Percentiles rank a stretch among this genome's conserved stretches.
phyloP scores from a whole-genome alignment of 2,113 vertebrate genomes.

The Austrofundulus limnaeus region DNA sequence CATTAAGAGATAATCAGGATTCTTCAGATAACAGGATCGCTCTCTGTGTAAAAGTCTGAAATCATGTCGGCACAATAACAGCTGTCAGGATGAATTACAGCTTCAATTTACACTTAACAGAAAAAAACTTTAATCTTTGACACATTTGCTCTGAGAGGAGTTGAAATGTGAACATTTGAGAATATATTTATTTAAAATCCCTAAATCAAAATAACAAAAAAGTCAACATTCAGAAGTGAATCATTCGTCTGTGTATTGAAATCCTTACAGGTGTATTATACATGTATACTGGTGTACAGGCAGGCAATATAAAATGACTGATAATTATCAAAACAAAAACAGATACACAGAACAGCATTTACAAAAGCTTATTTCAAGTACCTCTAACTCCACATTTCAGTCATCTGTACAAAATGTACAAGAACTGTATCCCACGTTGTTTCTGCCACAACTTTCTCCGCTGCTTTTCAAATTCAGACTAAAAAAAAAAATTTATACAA shows the following conservation, averaged over 20 bases:
- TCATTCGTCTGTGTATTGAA: slow-evolving; percentile 57
- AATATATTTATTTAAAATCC: neutral
- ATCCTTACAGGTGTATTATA: slow-evolving; percentile 61
- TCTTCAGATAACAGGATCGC: neutral
- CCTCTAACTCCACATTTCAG: slow-evolving; percentile 68
- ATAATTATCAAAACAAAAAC: slow-evolving; percentile 33
- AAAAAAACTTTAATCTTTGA: neutral
- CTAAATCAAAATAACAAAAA: neutral
- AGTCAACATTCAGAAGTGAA: slow-evolving; percentile 4
- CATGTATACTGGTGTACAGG: slow-evolving; percentile 58
- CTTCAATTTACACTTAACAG: neutral
- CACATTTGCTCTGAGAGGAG: neutral
- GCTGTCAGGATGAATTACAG: neutral
- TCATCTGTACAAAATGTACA: slow-evolving; percentile 77
- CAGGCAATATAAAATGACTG: slow-evolving; percentile 51
- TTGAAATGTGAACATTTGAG: neutral
- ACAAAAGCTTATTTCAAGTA: slow-evolving; percentile 76
- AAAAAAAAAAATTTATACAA: neutral
- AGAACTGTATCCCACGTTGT: slow-evolving; percentile 63
- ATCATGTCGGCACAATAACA: neutral
- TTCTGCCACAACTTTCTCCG: slow-evolving; percentile 10
- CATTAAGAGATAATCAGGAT: neutral
- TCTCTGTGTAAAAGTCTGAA: neutral
- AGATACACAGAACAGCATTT: slow-evolving; percentile 65
- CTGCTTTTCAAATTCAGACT: neutral